These are phyloP conservation scores for Acipenser transmontanus DNA, from an alignment of 2,797 vertebrate species.

Conservation along the genomic window DNA sequence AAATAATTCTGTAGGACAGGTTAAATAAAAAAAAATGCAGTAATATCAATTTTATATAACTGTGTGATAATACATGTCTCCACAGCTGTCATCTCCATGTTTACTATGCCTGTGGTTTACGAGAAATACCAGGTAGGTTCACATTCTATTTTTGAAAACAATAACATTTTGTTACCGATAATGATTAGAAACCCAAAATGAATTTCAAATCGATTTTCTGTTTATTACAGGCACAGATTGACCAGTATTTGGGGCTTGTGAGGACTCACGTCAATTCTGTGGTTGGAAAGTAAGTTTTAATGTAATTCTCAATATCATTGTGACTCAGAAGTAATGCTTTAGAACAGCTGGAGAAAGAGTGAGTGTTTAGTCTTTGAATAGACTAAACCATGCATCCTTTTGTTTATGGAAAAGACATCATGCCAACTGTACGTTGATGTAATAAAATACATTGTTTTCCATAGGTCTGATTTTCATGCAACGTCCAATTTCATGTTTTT, in stretches of 20 bases:
- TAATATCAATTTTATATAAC: too few relatives aligned
- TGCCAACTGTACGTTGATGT: too few relatives aligned
- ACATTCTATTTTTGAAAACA: too few relatives aligned
- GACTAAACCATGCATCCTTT: too few relatives aligned
- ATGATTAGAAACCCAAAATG: background rate
- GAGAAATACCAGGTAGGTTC: conserved; percentile 91
- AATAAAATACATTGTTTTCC: too few relatives aligned
- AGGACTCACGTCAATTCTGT: conserved; percentile 92
- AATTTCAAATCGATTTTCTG: background rate
- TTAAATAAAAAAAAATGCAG: too few relatives aligned
- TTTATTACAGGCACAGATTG: conserved; percentile 83
- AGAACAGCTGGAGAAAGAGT: too few relatives aligned
- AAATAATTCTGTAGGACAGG: too few relatives aligned
- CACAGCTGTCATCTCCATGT: conserved; percentile 92
- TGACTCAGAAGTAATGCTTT: too few relatives aligned
- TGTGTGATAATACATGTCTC: conserved; percentile 18
- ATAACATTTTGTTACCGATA: too few relatives aligned
- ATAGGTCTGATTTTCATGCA: background rate
- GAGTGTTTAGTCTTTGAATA: background rate
- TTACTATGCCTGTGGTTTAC: conserved; percentile 93
- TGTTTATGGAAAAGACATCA: too few relatives aligned
- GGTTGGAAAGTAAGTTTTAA: conserved; percentile 87
- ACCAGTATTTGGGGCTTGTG: conserved; percentile 95
- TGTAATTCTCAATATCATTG: background rate
- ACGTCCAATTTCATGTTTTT: conserved; percentile 25